These are phyloP conservation scores for Rousettus madagascariensis DNA, from an alignment of 2,797 vertebrate species.

Conservation along the genomic window DNA sequence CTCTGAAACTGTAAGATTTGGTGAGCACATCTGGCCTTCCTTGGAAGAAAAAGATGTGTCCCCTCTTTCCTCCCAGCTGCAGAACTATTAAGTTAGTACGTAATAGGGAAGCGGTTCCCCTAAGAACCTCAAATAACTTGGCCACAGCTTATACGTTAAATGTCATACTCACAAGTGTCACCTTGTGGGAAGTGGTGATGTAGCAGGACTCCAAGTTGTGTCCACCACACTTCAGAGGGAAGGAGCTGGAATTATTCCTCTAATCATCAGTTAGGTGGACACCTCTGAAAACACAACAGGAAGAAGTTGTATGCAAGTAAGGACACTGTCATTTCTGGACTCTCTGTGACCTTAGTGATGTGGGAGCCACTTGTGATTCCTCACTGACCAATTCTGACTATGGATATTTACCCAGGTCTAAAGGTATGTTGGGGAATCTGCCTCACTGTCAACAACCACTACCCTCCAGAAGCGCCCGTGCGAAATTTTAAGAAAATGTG, in stretches of 20 bases:
- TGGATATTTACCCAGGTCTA: background rate
- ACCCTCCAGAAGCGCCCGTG: background rate
- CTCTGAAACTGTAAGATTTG: background rate
- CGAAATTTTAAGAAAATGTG: background rate
- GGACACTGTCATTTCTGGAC: background rate
- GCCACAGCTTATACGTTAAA: background rate
- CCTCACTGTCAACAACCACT: background rate
- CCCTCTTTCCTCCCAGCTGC: background rate
- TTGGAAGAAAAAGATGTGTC: background rate
- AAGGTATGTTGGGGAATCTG: background rate
- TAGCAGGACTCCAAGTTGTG: background rate
- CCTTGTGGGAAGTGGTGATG: background rate
- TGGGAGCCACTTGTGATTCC: background rate
- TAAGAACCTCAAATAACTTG: background rate
- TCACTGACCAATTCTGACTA: background rate
- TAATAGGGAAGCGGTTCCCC: background rate
- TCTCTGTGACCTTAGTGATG: background rate
- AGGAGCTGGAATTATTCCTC: background rate
- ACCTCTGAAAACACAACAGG: background rate
- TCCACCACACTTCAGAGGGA: background rate
- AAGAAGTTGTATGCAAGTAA: background rate
- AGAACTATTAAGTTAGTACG: background rate
- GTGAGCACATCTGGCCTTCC: background rate
- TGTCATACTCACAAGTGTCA: background rate
- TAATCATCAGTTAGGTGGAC: background rate